These are phyloP conservation scores for Porphyrio hochstetteri DNA, from an alignment of 2,113 vertebrate genomes.

Conservation along the genomic window DNA sequence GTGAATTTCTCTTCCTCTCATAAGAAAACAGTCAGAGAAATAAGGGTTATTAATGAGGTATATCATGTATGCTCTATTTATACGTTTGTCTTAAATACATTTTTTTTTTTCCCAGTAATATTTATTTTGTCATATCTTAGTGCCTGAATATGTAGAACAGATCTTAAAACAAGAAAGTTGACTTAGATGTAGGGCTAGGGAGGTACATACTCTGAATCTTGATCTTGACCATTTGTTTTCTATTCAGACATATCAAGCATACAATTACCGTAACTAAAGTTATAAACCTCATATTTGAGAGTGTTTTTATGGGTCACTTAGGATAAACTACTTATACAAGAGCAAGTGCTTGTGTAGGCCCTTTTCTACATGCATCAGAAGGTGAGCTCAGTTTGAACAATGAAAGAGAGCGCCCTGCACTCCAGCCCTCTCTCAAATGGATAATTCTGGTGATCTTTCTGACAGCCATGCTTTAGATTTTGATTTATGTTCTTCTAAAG, in stretches of 20 bases:
- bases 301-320: conserved; percentile 86
- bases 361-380: conserved; percentile 81
- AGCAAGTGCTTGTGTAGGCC: conserved; percentile 78
- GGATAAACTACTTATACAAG: conserved; percentile 79
- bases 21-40: neutral
- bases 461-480: conserved; percentile 99
- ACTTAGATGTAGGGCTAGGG: neutral
- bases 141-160: neutral
- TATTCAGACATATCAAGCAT: conserved; percentile 76
- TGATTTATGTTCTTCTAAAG: conserved; percentile 99
- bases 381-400: conserved; percentile 80
- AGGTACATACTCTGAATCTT: neutral
- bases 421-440: conserved; percentile 94
- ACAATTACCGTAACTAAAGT: conserved; percentile 79
- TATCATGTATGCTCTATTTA: neutral
- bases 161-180: neutral
- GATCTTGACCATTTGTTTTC: conserved; percentile 72
- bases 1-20: neutral
- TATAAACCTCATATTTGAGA: conserved; percentile 76
- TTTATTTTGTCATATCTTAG: neutral
- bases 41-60: neutral
- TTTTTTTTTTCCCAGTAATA: neutral
- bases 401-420: conserved; percentile 78
- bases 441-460: conserved; percentile 99
- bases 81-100: neutral